Percentiles rank a stretch among this genome's conserved stretches.
These are phyloP conservation scores for Halocaridina rubra DNA, from an alignment of 2,888 invertebrate genomes.

Conservation along the genomic window DNA sequence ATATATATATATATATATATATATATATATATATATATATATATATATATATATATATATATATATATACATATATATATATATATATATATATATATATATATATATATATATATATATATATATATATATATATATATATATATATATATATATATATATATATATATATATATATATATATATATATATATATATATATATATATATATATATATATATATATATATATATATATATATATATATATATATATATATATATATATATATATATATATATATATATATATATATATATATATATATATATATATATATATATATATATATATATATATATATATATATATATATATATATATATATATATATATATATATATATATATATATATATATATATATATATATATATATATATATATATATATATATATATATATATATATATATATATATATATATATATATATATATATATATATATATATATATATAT, in stretches of 20 bases:
- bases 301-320: slow-evolving; percentile 20
- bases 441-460: too few relatives aligned
- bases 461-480: too few relatives aligned
- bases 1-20: background rate
- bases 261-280: slow-evolving; percentile 1
- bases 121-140: background rate
- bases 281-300: slow-evolving; percentile 15
- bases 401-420: too few relatives aligned
- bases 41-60: background rate
- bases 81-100: background rate
- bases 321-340: slow-evolving; percentile 13
- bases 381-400: too few relatives aligned
- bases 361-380: slow-evolving; percentile 23
- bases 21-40: background rate
- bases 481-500: too few relatives aligned
- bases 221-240: background rate
- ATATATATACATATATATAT: background rate
- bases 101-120: background rate
- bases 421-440: too few relatives aligned
- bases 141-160: background rate
- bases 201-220: background rate
- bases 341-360: slow-evolving; percentile 23
- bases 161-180: background rate
- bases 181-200: background rate
- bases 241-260: slow-evolving; percentile 2